A percentile compares a stretch with the other conserved stretches of the same genome.
phyloP scores from a whole-genome alignment of 1,140 invertebrate genomes.

The Neodiprion virginianus region DNA sequence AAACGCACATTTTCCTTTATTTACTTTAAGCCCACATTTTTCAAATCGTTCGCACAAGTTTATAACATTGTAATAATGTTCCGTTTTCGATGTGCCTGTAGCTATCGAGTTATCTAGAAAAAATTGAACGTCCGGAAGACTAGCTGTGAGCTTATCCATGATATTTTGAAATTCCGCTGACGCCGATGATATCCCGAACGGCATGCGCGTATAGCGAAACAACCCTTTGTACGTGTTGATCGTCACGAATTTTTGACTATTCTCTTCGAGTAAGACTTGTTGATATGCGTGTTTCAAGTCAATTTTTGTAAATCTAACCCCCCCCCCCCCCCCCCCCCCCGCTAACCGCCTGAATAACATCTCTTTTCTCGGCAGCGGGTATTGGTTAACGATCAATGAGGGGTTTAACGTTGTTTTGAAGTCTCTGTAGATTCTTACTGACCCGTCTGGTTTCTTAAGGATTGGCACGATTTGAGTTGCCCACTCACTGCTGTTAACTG shows the following conservation, averaged over 20 bases:
- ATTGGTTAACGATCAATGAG: background rate
- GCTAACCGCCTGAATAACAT: background rate
- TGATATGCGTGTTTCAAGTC: background rate
- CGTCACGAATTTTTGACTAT: background rate
- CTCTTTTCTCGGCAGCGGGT: background rate
- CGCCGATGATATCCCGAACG: constrained; percentile 22
- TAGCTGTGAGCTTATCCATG: constrained; percentile 21
- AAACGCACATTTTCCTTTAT: background rate
- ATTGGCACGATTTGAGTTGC: too few relatives aligned
- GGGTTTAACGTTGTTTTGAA: too few relatives aligned
- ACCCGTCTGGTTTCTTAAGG: too few relatives aligned
- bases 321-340: too few relatives aligned
- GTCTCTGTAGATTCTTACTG: too few relatives aligned
- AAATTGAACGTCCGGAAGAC: background rate
- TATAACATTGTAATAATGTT: background rate
- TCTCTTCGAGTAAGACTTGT: background rate
- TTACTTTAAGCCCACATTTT: background rate
- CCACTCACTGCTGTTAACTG: constrained; percentile 1
- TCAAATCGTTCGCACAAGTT: background rate
- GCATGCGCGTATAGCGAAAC: constrained; percentile 22
- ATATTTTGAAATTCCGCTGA: constrained; percentile 27
- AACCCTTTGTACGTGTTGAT: constrained; percentile 14
- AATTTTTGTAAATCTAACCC: background rate
- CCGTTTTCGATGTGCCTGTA: background rate
- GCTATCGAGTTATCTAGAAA: constrained; percentile 11